Conservation (phyloP, 2,888 invertebrate genomes). For the Xanthia icteritia region DNA sequence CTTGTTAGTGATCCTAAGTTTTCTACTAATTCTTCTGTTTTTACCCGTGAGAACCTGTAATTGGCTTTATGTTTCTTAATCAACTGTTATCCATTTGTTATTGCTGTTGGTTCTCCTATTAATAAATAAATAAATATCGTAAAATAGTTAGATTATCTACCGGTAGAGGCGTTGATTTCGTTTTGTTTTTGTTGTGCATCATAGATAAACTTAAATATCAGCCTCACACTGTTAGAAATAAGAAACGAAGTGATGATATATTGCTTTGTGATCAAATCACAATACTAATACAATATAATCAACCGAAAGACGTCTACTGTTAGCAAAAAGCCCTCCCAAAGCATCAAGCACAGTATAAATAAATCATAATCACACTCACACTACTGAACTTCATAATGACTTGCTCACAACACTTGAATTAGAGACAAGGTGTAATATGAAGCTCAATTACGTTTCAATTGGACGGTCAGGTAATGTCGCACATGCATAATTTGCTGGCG, state of each 20-base stretch:
- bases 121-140: too few species aligned
- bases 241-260: neutral
- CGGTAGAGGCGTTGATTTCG: too few species aligned
- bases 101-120: too few species aligned
- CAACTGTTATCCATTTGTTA: too few species aligned
- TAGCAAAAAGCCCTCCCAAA: neutral
- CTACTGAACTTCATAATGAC: neutral
- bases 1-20: too few species aligned
- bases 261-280: neutral
- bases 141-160: too few species aligned
- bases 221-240: neutral
- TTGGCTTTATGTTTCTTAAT: too few species aligned
- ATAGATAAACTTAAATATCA: too few species aligned
- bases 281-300: neutral
- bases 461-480: conserved; percentile 70
- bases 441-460: conserved; percentile 68
- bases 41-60: too few species aligned
- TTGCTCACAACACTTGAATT: conserved; percentile 21
- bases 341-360: neutral
- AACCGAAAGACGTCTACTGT: neutral
- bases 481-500: conserved; percentile 60
- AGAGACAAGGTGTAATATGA: conserved; percentile 26
- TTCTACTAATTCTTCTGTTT: too few species aligned
- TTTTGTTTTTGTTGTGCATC: too few species aligned
- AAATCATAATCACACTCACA: neutral